Percentiles rank a stretch among this genome's conserved stretches.
Conservation (phyloP, 92 coral and sea anemone species). For the Bergia puertoricense region DNA sequence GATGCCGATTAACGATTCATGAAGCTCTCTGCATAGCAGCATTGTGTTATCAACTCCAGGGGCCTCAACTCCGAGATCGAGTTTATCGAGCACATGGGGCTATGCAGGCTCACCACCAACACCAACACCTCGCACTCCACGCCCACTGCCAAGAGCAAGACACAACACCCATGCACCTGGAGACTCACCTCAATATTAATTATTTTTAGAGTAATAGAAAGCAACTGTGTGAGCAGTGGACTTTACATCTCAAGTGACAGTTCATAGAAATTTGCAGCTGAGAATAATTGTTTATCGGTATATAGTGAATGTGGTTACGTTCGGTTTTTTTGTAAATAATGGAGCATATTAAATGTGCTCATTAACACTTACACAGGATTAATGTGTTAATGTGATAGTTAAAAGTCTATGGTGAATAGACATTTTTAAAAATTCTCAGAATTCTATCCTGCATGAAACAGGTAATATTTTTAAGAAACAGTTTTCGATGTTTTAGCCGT, state of each 20-base stretch:
- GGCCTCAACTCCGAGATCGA: background rate
- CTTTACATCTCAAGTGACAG: constrained; percentile 5
- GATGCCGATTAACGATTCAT: background rate
- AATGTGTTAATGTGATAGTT: background rate
- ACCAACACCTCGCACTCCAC: constrained; percentile 15
- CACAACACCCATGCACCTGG: constrained; percentile 5
- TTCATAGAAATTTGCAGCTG: background rate
- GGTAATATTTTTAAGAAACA: background rate
- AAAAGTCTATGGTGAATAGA: background rate
- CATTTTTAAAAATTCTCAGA: background rate
- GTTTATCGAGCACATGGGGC: background rate
- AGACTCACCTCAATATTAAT: background rate
- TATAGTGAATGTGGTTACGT: constrained; percentile 7
- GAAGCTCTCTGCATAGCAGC: background rate
- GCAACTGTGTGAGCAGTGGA: constrained; percentile 5
- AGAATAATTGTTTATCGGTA: background rate
- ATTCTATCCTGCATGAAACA: background rate
- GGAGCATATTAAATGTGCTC: background rate
- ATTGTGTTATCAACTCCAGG: background rate
- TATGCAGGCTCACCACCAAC: background rate
- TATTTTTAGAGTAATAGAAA: background rate
- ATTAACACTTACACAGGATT: background rate
- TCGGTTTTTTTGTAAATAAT: background rate
- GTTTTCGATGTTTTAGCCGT: background rate
- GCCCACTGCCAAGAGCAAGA: constrained; percentile 11